phyloP scores from a whole-genome alignment of 2,888 invertebrate genomes.

The Pseudoips prasinana region DNA sequence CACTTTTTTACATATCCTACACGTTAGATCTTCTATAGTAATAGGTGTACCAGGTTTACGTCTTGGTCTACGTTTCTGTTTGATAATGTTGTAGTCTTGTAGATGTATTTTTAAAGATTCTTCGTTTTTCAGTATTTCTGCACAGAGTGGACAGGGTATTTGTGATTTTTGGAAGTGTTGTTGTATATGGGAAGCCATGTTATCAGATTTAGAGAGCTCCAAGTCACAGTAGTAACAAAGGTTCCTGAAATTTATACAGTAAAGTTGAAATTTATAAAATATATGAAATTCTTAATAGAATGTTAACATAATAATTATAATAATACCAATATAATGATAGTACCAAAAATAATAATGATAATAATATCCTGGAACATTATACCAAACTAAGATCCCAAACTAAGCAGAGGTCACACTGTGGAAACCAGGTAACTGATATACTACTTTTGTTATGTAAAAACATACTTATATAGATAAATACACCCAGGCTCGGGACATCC shows the following conservation, averaged over 20 bases:
- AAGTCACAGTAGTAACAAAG: constrained; percentile 54
- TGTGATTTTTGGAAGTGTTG: constrained; percentile 50
- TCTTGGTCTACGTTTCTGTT: constrained; percentile 51
- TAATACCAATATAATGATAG: too few species aligned
- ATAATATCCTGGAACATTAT: too few species aligned
- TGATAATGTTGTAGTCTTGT: constrained; percentile 46
- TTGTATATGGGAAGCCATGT: constrained; percentile 42
- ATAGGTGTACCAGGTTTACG: constrained; percentile 63
- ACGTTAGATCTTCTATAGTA: constrained; percentile 65
- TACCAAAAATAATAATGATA: too few species aligned
- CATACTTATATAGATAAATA: too few species aligned
- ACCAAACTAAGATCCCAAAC: too few species aligned
- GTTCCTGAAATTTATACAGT: constrained; percentile 53
- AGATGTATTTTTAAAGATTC: constrained; percentile 53
- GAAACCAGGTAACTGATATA: too few species aligned
- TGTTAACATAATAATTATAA: too few species aligned
- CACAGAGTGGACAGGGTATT: constrained; percentile 54
- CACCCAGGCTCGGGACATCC: too few species aligned
- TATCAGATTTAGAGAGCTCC: constrained; percentile 31
- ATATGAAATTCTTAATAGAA: too few species aligned
- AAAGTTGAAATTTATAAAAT: too few species aligned
- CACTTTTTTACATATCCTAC: constrained; percentile 61
- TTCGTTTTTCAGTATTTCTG: constrained; percentile 58
- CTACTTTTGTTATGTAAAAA: too few species aligned
- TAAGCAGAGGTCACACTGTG: too few species aligned